phyloP scores from a whole-genome alignment of 2,797 vertebrate genomes.

The Chaenodraco wilsoni region DNA sequence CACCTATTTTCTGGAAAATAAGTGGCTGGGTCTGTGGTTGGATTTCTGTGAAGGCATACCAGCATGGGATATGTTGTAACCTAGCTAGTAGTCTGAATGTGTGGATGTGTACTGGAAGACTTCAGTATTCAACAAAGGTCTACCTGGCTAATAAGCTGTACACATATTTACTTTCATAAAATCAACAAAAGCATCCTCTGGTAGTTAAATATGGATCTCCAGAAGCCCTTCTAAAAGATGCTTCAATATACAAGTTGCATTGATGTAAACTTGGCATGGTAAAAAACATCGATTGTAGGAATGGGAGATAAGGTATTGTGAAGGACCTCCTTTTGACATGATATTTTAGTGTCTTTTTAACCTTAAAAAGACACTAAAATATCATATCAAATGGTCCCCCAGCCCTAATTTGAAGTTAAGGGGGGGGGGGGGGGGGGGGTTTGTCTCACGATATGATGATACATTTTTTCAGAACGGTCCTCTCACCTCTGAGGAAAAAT shows the following conservation, averaged over 20 bases:
- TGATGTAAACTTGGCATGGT: not conserved
- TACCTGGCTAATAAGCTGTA: not conserved
- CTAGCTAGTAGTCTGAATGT: not conserved
- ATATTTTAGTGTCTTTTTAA: too few relatives aligned
- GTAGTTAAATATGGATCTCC: not conserved
- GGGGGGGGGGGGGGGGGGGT: too few relatives aligned
- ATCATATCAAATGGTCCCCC: too few relatives aligned
- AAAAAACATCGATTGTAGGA: not conserved
- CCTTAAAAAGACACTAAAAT: too few relatives aligned
- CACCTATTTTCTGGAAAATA: not conserved
- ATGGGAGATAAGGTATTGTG: too few relatives aligned
- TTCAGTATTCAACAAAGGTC: not conserved
- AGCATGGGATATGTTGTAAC: not conserved
- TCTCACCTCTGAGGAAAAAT: slow-evolving; percentile 95
- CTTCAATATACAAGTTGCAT: not conserved
- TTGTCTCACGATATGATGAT: not conserved
- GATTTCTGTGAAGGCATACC: not conserved
- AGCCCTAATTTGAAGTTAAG: too few relatives aligned
- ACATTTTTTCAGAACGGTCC: slow-evolving; percentile 1
- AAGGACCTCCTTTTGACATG: too few relatives aligned
- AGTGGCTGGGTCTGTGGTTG: not conserved
- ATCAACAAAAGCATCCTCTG: not conserved
- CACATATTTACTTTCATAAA: not conserved
- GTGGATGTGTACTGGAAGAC: not conserved
- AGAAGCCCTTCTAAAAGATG: not conserved